phyloP scores from a whole-genome alignment of 2,797 vertebrate species.

The Rhodeus uyekii region DNA sequence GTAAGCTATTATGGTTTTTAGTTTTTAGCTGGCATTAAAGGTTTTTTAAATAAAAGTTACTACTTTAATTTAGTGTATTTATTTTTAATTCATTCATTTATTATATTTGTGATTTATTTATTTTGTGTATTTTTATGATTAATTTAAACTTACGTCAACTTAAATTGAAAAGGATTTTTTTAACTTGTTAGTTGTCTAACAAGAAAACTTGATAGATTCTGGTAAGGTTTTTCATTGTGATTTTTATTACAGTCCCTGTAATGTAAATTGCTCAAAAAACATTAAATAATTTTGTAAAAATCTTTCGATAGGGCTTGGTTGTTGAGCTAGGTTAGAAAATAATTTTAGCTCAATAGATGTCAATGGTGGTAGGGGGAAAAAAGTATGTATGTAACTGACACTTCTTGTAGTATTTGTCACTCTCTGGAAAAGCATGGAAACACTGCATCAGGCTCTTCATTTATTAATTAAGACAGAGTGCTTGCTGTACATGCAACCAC shows the following conservation, averaged over 20 bases:
- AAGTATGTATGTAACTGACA: background rate
- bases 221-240: background rate
- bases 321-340: background rate
- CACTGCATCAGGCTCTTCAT: slow-evolving; percentile 2
- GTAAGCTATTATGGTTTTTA: background rate
- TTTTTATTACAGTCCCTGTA: background rate
- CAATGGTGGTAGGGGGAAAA: background rate
- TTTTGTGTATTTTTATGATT: background rate
- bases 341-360: background rate
- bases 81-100: too few relatives aligned
- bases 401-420: background rate
- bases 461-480: slow-evolving; percentile 7
- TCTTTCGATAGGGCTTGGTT: background rate
- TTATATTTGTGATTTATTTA: background rate
- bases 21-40: background rate
- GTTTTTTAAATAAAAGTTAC: too few relatives aligned
- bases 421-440: slow-evolving; percentile 2
- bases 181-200: background rate
- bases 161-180: background rate
- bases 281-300: background rate
- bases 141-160: background rate
- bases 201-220: too few relatives aligned
- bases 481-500: slow-evolving; percentile 5
- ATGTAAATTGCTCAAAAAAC: background rate
- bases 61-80: background rate